phyloP scores from a whole-genome alignment of 2,888 invertebrate species.

The Tinea pellionella region DNA sequence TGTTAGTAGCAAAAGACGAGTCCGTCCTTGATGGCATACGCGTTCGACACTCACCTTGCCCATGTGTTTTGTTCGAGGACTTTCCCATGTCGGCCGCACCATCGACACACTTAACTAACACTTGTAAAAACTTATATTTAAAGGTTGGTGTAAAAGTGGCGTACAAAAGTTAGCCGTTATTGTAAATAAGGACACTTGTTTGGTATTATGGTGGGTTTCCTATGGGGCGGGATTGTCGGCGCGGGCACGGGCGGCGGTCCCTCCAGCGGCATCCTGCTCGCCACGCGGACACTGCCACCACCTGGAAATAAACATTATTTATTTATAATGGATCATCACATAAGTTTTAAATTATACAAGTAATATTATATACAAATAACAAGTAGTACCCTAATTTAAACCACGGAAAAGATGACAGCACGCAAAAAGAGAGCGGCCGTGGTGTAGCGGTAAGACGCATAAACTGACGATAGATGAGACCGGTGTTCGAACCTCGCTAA shows the following conservation, averaged over 20 bases:
- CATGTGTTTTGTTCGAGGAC: constrained; percentile 70
- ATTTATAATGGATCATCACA: too few relatives aligned
- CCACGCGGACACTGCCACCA: constrained; percentile 23
- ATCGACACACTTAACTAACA: constrained; percentile 55
- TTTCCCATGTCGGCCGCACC: constrained; percentile 71
- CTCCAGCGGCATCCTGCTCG: constrained; percentile 66
- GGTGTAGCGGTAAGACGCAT: too few relatives aligned
- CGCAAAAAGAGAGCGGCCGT: too few relatives aligned
- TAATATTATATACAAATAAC: too few relatives aligned
- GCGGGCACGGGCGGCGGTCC: constrained; percentile 56
- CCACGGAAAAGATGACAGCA: too few relatives aligned
- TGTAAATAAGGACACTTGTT: constrained; percentile 63
- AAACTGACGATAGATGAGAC: too few relatives aligned
- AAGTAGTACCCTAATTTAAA: too few relatives aligned
- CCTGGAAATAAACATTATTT: constrained; percentile 42
- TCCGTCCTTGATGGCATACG: constrained; percentile 37
- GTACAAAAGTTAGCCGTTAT: constrained; percentile 64
- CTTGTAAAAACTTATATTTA: constrained; percentile 55
- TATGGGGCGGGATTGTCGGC: constrained; percentile 53
- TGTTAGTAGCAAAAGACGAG: constrained; percentile 13
- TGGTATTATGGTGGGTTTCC: constrained; percentile 49
- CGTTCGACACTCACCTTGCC: constrained; percentile 59
- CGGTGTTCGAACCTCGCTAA: too few relatives aligned
- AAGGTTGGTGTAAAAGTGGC: constrained; percentile 64
- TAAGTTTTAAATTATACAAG: too few relatives aligned